A percentile compares a stretch with the other conserved stretches of the same genome.
phyloP scores from a whole-genome alignment of 2,888 invertebrate species.

The Arrhopalites spinosus region DNA sequence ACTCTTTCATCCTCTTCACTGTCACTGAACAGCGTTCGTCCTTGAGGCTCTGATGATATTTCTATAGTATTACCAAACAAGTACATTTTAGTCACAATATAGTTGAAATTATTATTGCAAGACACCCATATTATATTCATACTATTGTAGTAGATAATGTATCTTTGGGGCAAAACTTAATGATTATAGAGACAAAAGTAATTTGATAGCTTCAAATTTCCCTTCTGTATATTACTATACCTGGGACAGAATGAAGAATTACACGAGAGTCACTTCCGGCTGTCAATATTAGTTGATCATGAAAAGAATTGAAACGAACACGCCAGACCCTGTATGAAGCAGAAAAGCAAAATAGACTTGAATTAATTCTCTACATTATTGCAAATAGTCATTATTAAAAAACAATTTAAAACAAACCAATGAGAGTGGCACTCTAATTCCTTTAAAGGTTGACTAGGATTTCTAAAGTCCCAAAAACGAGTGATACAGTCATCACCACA shows the following conservation, averaged over 20 bases:
- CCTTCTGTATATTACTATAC: constrained; percentile 57
- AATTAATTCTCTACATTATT: background rate
- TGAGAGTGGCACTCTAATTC: constrained; percentile 83
- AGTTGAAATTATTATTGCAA: too few species aligned
- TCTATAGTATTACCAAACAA: too few species aligned
- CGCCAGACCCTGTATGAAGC: constrained; percentile 77
- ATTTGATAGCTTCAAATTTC: too few species aligned
- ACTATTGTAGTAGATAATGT: too few species aligned
- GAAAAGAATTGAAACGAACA: constrained; percentile 92
- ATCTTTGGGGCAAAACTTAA: too few species aligned
- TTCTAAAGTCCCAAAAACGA: constrained; percentile 95
- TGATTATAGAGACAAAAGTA: too few species aligned
- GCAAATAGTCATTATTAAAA: background rate
- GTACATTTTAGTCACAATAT: too few species aligned
- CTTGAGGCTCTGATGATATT: constrained; percentile 80
- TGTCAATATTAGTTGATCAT: constrained; percentile 91
- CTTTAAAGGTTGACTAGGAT: constrained; percentile 76
- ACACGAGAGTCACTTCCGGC: constrained; percentile 95
- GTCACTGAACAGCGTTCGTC: constrained; percentile 62
- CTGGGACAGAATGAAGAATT: constrained; percentile 81
- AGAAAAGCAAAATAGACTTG: constrained; percentile 1
- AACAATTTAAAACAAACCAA: constrained; percentile 67
- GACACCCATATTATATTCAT: too few species aligned
- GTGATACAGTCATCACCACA: constrained; percentile 95
- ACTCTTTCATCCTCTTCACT: constrained; percentile 60